These are phyloP conservation scores for Phacellophora camtschatica DNA, from an alignment of 30 jellyfish, hydroid and myxozoan species.

Conservation along the genomic window DNA sequence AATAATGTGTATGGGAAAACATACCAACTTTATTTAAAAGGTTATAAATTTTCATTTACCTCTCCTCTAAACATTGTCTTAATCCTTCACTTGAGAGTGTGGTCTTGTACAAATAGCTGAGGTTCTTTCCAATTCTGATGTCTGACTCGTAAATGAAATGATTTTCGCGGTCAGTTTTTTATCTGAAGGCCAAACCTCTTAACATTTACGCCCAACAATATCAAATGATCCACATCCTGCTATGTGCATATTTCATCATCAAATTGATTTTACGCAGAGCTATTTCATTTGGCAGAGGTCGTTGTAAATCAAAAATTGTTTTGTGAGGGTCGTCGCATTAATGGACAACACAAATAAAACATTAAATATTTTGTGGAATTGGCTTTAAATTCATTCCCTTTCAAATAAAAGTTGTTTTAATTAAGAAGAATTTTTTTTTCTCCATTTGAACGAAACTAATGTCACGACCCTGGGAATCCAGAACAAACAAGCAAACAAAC, in stretches of 20 bases:
- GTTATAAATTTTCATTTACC: neutral
- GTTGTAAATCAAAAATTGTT: too few species aligned
- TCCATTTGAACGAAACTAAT: too few species aligned
- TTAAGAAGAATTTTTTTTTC: too few species aligned
- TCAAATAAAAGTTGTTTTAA: too few species aligned
- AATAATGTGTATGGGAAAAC: too few species aligned
- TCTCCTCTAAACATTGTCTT: neutral
- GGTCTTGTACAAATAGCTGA: neutral
- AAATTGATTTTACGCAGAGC: slow-evolving; percentile 10
- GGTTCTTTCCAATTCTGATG: neutral
- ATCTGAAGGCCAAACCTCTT: neutral
- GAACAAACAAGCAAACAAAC: too few species aligned
- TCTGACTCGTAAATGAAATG: neutral
- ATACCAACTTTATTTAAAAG: too few species aligned
- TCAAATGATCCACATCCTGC: slow-evolving; percentile 3
- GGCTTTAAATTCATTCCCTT: too few species aligned
- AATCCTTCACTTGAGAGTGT: neutral
- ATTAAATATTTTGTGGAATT: too few species aligned
- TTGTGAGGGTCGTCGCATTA: too few species aligned
- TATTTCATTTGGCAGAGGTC: neutral
- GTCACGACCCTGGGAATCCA: too few species aligned
- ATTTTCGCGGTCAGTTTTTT: neutral
- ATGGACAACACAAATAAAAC: too few species aligned
- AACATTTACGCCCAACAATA: slow-evolving; percentile 23
- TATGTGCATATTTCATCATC: neutral